A percentile compares a stretch with the other conserved stretches of the same genome.
Conservation (phyloP, 1,140 invertebrate species). For the Diorhabda carinulata region DNA sequence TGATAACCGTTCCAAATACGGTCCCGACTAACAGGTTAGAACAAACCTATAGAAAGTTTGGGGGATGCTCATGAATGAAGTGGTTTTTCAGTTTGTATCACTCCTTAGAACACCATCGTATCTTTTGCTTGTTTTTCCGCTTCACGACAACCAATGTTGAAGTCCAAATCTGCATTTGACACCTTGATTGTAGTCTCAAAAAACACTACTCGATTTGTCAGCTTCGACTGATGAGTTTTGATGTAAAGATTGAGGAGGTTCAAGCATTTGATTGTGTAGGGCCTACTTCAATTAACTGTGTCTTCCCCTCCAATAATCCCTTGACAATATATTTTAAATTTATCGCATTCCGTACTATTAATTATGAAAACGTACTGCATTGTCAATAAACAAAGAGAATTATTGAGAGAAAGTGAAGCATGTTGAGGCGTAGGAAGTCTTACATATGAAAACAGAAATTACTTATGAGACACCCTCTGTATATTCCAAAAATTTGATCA, state of each 20-base stretch:
- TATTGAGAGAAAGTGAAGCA: too few relatives aligned
- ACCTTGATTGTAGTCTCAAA: neutral
- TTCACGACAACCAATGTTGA: slow-evolving; percentile 6
- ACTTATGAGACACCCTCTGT: too few relatives aligned
- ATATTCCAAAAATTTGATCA: too few relatives aligned
- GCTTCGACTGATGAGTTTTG: neutral
- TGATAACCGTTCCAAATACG: too few relatives aligned
- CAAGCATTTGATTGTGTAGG: slow-evolving; percentile 4
- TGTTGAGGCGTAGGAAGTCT: too few relatives aligned
- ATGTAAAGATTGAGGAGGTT: neutral
- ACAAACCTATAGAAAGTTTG: neutral
- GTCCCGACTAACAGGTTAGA: too few relatives aligned
- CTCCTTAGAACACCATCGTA: slow-evolving; percentile 18
- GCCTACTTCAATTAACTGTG: neutral
- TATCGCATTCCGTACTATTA: too few relatives aligned
- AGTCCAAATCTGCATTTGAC: slow-evolving; percentile 5
- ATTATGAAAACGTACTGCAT: too few relatives aligned
- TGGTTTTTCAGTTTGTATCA: slow-evolving; percentile 21
- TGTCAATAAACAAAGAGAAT: too few relatives aligned
- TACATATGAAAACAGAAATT: too few relatives aligned
- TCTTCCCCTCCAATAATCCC: too few relatives aligned
- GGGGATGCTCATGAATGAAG: slow-evolving; percentile 16
- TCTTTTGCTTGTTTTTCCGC: slow-evolving; percentile 14
- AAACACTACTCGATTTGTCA: neutral
- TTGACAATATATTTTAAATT: too few relatives aligned